Base-by-base conservation (phyloP, 1,140 invertebrate genomes). In the Heliconius nattereri region DNA sequence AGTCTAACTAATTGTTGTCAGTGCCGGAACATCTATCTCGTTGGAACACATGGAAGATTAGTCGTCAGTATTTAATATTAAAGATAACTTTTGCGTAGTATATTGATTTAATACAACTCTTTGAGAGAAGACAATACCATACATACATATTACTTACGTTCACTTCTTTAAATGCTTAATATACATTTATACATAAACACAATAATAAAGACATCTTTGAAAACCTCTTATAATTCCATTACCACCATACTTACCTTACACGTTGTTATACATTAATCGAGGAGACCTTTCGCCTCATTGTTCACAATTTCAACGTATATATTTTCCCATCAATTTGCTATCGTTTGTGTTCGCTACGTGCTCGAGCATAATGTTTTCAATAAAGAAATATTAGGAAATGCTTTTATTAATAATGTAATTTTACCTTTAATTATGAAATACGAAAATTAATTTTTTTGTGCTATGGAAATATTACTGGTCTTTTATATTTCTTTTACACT, bases 261-360 rank as follows among this genome's bases (percentile, higher is more conserved):
- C 26, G 60, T 66, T 26, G 60, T 66, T 66, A 66, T 66, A 66
- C 60, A 66, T 66, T 29, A 66, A 66, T 66, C 60, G 60, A 66
- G 23, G 60, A 66, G 60, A 66, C 60, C 60, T 66, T 66, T 66
- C 40, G 60, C 60, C 60, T 66, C 60, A 66, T 66, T 66, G 60
- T 66, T 66, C 60, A 29, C 60, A 66, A 66, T 66, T 66, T 66
- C 60, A 29, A 29, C 26, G 60, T 66, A 66, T 66, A 66, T 66
- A 66, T 66, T 66, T 66, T 66, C 60, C 23, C 60, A 66, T 66
- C 60, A 66, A 66, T 66, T 66, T 66, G 26, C 60, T 66, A 66
- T 66, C 60, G 60, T 66, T 66, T 66, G 26, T 16, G 60, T 66
- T 66, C 60, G 60, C 60, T 66, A 66, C 60, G 60, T 66, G 60